Base-by-base conservation (phyloP, 2,113 vertebrate species). In the Rhynchopsitta pachyrhyncha region DNA sequence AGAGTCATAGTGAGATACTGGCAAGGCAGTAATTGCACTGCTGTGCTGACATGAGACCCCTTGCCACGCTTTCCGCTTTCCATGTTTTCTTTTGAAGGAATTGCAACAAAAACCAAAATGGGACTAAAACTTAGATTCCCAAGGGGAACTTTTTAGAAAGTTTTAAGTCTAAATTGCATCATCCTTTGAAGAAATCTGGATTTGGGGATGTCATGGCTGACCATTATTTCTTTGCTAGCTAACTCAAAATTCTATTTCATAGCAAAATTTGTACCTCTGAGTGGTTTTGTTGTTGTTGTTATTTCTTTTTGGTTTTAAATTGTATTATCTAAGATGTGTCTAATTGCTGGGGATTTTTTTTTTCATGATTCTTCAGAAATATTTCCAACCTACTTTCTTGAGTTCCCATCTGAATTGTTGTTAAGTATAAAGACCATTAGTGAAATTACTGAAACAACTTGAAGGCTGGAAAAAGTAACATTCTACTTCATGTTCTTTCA, bases 71-170 rank as follows among this genome's bases (percentile, higher is more conserved):
- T 88, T 94, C 42, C 5, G 69, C 16, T 76, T 73, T 81, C 76
- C 52, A 31, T 14, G 27, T 79, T 92, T 84, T 90, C 63, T 92
- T 95, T 89, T 73, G 74, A 96, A 92, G 77, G 66, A 73, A 80
- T 28, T 63, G 5, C 11, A 64, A 39, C 13, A 79, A 74, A 77
- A 70, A 1, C 2, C 37, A 63, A 33, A 75, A 70, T 33, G 12
- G 16, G 53, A 37, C 29, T n/a, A 50, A 76, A 86, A 52, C 7
- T 67, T 59, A 47, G 8, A 33, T 85, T 75, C 13, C 28, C 35
- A 82, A 55, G 7, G 9, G 11, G 13, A 81, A 31, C 10, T 49
- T 83, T 6, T 44, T 5, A 7, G 13, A 29, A 80, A 53, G 5
- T 17, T 66, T 87, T 35, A 70, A 71, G 57, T 82, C 27, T 23